These are phyloP conservation scores for Drosophila limbata DNA, from an alignment of 2,888 invertebrate species.

Conservation along the genomic window DNA sequence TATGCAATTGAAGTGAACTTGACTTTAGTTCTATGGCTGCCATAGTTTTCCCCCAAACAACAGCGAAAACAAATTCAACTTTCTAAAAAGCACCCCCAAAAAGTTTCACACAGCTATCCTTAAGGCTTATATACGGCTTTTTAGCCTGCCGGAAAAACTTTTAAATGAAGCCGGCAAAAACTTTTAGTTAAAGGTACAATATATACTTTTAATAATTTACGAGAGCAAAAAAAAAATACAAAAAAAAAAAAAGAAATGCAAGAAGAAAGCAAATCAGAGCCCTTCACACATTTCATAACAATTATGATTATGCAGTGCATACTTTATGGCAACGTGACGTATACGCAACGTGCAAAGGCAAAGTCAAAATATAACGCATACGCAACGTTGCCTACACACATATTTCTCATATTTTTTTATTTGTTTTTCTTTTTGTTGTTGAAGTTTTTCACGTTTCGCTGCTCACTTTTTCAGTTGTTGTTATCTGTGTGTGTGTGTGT, in stretches of 20 bases:
- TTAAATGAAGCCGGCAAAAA: conserved; percentile 14
- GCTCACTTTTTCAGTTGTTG: conserved; percentile 36
- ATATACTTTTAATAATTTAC: conserved; percentile 9
- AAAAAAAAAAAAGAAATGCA: neutral
- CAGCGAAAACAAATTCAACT: conserved; percentile 4
- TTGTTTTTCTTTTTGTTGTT: conserved; percentile 10
- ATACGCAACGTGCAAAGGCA: conserved; percentile 59
- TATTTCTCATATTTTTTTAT: neutral
- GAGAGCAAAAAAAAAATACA: neutral
- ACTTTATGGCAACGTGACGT: conserved; percentile 62
- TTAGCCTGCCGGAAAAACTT: conserved; percentile 14
- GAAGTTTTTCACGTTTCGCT: conserved; percentile 59
- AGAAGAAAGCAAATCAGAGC: conserved; percentile 9
- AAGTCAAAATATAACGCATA: conserved; percentile 38
- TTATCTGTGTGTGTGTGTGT: conserved; percentile 24
- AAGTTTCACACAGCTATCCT: conserved; percentile 1
- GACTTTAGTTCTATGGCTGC: conserved; percentile 2
- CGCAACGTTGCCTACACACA: conserved; percentile 46
- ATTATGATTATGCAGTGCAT: conserved; percentile 45
- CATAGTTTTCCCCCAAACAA: conserved; percentile 12
- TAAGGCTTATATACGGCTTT: conserved; percentile 17
- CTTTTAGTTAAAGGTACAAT: conserved; percentile 19
- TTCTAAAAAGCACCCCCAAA: conserved; percentile 1
- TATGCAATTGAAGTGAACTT: neutral
- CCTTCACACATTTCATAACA: conserved; percentile 27